Evolutionary conservation across 1,140 invertebrate genomes (phyloP).

Genomic region (Cardiocondyla obscurior): DNA sequence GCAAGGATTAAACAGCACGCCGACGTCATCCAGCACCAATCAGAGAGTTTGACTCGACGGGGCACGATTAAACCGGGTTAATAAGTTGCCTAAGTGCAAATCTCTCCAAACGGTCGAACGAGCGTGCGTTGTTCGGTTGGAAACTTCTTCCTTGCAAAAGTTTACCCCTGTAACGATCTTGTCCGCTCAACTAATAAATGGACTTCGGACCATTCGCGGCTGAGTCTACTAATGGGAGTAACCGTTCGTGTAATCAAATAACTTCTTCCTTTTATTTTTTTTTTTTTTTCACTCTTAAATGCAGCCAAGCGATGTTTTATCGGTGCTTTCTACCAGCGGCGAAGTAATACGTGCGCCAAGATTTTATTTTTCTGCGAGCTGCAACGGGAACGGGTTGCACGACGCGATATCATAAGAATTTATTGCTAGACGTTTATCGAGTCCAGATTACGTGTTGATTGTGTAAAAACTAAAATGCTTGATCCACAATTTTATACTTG

Average conservation of each 20-base stretch:
- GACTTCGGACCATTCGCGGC: conserved; percentile 31
- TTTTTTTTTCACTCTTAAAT: neutral
- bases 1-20: conserved; percentile 40
- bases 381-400: neutral
- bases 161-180: conserved; percentile 44
- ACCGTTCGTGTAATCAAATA: conserved; percentile 22
- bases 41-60: conserved; percentile 53
- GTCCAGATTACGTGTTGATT: neutral
- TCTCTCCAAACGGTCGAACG: conserved; percentile 29
- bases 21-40: conserved; percentile 53
- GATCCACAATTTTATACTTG: neutral
- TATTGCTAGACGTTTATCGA: neutral
- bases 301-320: neutral
- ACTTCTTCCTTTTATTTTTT: too few species aligned
- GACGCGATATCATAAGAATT: neutral
- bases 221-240: conserved; percentile 7
- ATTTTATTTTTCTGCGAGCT: neutral
- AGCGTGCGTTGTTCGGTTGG: conserved; percentile 36
- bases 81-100: conserved; percentile 53
- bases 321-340: neutral
- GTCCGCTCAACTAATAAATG: conserved; percentile 48
- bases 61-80: conserved; percentile 49
- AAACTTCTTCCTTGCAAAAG: conserved; percentile 42
- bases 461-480: neutral
- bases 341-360: neutral